Percentiles rank a stretch among this genome's conserved stretches.
Conservation (phyloP, 1,140 invertebrate species). For the Lasioglossum albipes region DNA sequence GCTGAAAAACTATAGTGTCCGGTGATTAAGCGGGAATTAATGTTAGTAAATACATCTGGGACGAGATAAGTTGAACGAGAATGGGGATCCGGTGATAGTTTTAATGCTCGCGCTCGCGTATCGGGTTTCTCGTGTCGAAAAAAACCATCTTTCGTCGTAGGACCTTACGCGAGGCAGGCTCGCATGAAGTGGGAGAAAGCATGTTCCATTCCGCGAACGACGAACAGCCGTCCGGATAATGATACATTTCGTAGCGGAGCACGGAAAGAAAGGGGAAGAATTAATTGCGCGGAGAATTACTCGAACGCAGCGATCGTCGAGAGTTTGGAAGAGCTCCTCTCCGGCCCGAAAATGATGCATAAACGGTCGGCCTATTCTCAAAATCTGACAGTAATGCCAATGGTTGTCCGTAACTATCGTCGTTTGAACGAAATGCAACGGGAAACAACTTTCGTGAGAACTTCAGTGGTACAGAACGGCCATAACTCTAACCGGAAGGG, state of each 20-base stretch:
- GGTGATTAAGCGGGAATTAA: no score
- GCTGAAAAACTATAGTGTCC: no score
- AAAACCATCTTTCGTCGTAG: slow-evolving; percentile 12
- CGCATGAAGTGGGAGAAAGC: slow-evolving; percentile 39
- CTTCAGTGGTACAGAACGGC: no score
- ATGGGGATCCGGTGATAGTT: not conserved
- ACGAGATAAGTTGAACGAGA: no score
- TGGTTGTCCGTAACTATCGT: not conserved
- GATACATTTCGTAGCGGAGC: slow-evolving; percentile 7
- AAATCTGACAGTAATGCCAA: not conserved
- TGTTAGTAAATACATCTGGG: no score
- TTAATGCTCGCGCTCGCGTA: not conserved
- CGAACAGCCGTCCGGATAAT: slow-evolving; percentile 21
- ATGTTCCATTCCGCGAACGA: slow-evolving; percentile 24
- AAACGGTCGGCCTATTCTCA: slow-evolving; percentile 14
- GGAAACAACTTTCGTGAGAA: no score
- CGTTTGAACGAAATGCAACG: no score
- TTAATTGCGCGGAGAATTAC: slow-evolving; percentile 37
- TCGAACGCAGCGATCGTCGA: slow-evolving; percentile 20
- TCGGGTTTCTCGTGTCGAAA: slow-evolving; percentile 2
- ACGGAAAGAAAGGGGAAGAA: slow-evolving; percentile 12
- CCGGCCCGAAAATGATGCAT: slow-evolving; percentile 17
- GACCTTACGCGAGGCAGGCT: not conserved
- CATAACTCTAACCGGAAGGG: no score
- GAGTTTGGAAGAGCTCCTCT: not conserved